phyloP scores from a whole-genome alignment of 2,888 invertebrate species.

The Flexamia atlantica region DNA sequence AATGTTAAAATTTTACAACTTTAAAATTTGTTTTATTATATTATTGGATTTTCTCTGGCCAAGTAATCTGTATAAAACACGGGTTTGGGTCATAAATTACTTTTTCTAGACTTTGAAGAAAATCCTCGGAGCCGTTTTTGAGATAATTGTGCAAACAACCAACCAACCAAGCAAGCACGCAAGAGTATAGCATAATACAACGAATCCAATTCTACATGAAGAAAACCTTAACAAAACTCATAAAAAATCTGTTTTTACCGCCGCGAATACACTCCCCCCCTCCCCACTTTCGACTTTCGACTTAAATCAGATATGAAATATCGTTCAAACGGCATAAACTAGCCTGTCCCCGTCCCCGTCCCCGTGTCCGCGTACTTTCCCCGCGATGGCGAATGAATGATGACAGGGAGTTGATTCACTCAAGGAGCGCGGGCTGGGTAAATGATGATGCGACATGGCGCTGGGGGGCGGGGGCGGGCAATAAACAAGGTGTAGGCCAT shows the following conservation, averaged over 20 bases:
- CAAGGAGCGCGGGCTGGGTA: slow-evolving; percentile 33
- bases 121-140: too few species aligned
- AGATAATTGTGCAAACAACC: too few species aligned
- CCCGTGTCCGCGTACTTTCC: too few species aligned
- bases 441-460: slow-evolving; percentile 40
- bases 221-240: background rate
- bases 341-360: slow-evolving; percentile 10
- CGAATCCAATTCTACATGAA: background rate
- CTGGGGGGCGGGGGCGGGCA: slow-evolving; percentile 12
- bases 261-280: background rate
- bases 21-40: too few species aligned
- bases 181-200: too few species aligned
- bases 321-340: slow-evolving; percentile 35
- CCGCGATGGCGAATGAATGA: slow-evolving; percentile 9
- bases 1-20: too few species aligned
- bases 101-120: too few species aligned
- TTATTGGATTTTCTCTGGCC: too few species aligned
- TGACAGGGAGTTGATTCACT: slow-evolving; percentile 51
- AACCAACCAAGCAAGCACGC: too few species aligned
- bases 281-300: background rate
- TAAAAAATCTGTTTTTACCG: background rate
- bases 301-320: slow-evolving; percentile 27
- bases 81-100: too few species aligned
- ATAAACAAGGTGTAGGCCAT: slow-evolving; percentile 56
- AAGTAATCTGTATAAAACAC: too few species aligned